phyloP scores from a whole-genome alignment of 53 echinoderm and acorn worm genomes.

The Actinopyga echinites region DNA sequence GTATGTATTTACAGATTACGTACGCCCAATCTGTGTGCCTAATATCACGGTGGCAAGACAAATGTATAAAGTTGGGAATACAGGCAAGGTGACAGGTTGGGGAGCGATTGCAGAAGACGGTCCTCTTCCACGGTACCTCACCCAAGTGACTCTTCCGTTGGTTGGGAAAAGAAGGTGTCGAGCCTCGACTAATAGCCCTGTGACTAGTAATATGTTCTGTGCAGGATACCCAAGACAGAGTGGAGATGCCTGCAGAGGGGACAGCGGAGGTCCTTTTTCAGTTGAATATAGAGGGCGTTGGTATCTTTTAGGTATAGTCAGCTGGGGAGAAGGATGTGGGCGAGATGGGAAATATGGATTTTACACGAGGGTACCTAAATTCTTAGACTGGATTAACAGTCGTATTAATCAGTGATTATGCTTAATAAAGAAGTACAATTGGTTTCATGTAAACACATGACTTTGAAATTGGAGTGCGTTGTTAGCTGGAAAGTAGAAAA shows the following conservation, averaged over 20 bases:
- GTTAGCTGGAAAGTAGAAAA: too few species aligned
- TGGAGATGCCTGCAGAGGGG: slow-evolving; percentile 85
- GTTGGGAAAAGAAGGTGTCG: slow-evolving; percentile 47
- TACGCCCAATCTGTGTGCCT: slow-evolving; percentile 83
- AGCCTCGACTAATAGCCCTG: slow-evolving; percentile 33
- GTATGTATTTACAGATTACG: slow-evolving; percentile 60
- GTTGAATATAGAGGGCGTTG: slow-evolving; percentile 54
- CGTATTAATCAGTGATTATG: background rate
- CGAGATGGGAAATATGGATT: slow-evolving; percentile 83
- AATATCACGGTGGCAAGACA: slow-evolving; percentile 19
- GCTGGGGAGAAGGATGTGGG: slow-evolving; percentile 95
- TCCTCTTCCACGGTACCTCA: slow-evolving; percentile 63
- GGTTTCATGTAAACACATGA: too few species aligned
- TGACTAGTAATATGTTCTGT: slow-evolving; percentile 87
- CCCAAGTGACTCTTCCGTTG: slow-evolving; percentile 69
- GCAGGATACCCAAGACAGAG: slow-evolving; percentile 69
- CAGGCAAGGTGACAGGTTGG: slow-evolving; percentile 72
- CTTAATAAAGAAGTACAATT: too few species aligned
- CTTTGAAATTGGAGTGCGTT: too few species aligned
- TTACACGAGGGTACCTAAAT: slow-evolving; percentile 72
- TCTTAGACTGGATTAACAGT: slow-evolving; percentile 59
- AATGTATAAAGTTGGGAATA: slow-evolving; percentile 33
- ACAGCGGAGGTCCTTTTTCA: slow-evolving; percentile 90
- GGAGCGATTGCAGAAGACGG: slow-evolving; percentile 71
- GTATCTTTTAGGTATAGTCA: slow-evolving; percentile 81